Conservation (phyloP, 2,797 vertebrate species). For the Pipistrellus nathusii region DNA sequence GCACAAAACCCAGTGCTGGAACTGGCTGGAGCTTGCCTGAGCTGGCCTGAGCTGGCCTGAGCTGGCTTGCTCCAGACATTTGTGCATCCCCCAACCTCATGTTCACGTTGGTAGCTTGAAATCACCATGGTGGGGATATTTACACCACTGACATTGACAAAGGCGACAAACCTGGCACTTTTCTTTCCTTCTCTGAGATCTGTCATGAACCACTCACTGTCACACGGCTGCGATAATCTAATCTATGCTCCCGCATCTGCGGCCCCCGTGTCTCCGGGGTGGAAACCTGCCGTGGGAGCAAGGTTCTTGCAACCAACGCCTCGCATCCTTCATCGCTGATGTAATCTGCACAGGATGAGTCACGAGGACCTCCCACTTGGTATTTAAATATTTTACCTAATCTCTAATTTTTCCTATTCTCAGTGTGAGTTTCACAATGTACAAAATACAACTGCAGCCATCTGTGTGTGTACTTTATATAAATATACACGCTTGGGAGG, state of each 20-base stretch:
- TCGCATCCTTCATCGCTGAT: neutral
- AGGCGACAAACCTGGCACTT: neutral
- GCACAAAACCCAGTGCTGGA: neutral
- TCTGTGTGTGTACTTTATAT: neutral
- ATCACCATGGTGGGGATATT: neutral
- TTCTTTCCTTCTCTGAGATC: neutral
- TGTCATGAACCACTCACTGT: neutral
- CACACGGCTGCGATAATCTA: neutral
- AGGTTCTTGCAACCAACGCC: neutral
- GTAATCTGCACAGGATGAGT: neutral
- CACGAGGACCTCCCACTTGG: neutral
- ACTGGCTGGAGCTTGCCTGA: neutral
- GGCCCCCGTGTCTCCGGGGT: neutral
- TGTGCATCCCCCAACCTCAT: neutral
- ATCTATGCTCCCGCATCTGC: neutral
- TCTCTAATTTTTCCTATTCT: constrained; percentile 30
- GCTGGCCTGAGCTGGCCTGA: neutral
- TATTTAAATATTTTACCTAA: neutral
- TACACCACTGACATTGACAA: neutral
- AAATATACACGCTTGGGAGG: neutral
- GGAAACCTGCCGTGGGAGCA: neutral
- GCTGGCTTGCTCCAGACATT: neutral
- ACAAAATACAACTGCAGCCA: neutral
- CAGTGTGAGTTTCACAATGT: constrained; percentile 26
- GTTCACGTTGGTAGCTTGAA: neutral